Evolutionary conservation across 2,888 invertebrate genomes (phyloP).

Genomic region (Caenorhabditis drosophilae): DNA sequence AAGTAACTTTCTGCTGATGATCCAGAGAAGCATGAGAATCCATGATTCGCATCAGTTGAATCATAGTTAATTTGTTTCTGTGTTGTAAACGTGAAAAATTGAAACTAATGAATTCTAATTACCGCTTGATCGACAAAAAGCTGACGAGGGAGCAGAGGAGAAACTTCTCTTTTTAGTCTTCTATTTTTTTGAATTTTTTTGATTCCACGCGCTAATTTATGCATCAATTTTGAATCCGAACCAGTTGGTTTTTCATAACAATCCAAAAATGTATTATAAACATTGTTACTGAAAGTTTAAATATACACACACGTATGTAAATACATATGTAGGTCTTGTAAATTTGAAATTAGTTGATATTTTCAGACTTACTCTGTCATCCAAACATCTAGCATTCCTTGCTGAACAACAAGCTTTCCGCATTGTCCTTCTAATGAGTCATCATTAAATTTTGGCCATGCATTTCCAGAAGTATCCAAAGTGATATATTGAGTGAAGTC

Average conservation of each 20-base stretch:
- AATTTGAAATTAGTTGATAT: no score
- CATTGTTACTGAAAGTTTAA: conserved; percentile 56
- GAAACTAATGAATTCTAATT: no score
- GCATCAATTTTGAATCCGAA: conserved; percentile 18
- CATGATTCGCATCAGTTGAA: conserved; percentile 52
- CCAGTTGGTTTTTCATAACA: conserved; percentile 38
- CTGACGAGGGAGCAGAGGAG: conserved; percentile 32
- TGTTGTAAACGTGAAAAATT: no score
- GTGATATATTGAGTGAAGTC: conserved; percentile 50
- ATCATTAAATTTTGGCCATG: conserved; percentile 43
- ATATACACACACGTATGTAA: no score
- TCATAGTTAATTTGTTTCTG: conserved; percentile 51
- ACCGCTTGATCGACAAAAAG: conserved; percentile 54
- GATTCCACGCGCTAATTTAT: conserved; percentile 20
- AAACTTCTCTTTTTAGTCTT: conserved; percentile 34
- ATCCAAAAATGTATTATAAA: conserved; percentile 58
- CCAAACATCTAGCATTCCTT: conserved; percentile 52
- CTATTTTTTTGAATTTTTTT: conserved; percentile 24
- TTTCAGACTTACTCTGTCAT: conserved; percentile 47
- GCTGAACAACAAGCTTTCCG: conserved; percentile 43
- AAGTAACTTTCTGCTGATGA: conserved; percentile 46
- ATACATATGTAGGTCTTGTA: no score
- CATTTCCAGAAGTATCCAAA: conserved; percentile 58
- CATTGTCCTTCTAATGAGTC: conserved; percentile 41
- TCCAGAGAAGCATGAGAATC: conserved; percentile 56